Evolutionary conservation across 2,888 invertebrate genomes (phyloP), one percentile per base, ranked within the genome.

Genomic region (Drosophila nr. fundita): DNA sequence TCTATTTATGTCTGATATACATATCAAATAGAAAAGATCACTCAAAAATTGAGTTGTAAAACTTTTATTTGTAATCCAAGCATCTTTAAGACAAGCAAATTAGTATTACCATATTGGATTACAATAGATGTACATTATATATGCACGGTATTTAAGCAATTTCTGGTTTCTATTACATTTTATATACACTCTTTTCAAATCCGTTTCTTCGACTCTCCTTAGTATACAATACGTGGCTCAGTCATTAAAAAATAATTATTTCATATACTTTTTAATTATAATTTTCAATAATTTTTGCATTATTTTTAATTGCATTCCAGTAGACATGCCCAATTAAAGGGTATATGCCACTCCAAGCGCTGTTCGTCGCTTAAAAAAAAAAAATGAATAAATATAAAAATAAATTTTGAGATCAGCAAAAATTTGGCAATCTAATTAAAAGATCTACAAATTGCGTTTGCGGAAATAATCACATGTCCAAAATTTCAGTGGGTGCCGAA

Each of bases 401-500:
- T 8, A 8, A 32, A 45, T 13, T 8, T 11, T 8, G 24, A 49
- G 34, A 49, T 60, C 29, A 36, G 21, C 29, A 8, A 18, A 60
- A 27, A 38, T 63, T 15, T 29, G 21, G 8, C 18, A 13, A 38
- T 45, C 45, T 45, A 69, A 60, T 48, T 24, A 49, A 49, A 10
- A 66, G n/a, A 45, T 38, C 30, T 53, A 38, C 24, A 53, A 53
- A 52, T 30, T 60, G 18, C 5, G 21, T 18, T 13, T 30, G 40
- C 70, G 76, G 61, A 69, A 70, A 50, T 36, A 62, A 55, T 55
- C 36, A 42, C 55, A 54, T 52, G 53, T 38, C 42, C 34, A 62
- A 58, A 58, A 45, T 62, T 53, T 29, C 62, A 0, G 59, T 11
- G 13, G 32, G 40, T 65, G 38, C 54, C 30, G 49, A 60, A 50